Evolutionary conservation across 2,888 invertebrate species (phyloP).

Genomic region (Lacanobia wlatinum): DNA sequence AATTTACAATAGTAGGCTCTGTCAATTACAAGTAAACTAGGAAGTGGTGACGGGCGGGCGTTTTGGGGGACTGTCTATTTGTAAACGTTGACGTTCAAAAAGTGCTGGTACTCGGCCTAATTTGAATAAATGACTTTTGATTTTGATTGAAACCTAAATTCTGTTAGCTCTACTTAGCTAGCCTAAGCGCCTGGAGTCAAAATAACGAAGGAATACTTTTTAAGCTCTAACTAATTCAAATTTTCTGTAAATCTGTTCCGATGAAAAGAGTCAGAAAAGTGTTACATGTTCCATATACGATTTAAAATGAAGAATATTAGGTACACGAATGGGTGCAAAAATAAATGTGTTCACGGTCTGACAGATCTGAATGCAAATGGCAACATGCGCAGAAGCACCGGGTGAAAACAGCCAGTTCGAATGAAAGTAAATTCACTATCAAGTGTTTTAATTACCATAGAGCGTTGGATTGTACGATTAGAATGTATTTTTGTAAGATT

Average conservation of each 20-base stretch:
- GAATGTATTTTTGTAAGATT: slow-evolving; percentile 20
- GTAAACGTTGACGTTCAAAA: too few species aligned
- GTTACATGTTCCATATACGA: neutral
- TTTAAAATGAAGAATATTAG: neutral
- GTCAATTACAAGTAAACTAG: too few species aligned
- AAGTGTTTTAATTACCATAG: slow-evolving; percentile 61
- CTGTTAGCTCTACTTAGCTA: neutral
- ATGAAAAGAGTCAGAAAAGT: neutral
- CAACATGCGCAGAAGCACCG: slow-evolving; percentile 46
- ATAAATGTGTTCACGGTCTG: slow-evolving; percentile 66
- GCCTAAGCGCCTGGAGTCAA: neutral
- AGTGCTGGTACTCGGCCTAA: too few species aligned
- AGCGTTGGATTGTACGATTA: slow-evolving; percentile 23
- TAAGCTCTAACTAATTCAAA: neutral
- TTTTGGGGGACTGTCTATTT: too few species aligned
- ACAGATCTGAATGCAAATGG: slow-evolving; percentile 61
- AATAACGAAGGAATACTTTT: neutral
- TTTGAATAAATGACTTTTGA: too few species aligned
- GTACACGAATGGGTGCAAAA: neutral
- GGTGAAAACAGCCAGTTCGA: slow-evolving; percentile 64
- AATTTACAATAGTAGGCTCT: too few species aligned
- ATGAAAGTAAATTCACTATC: slow-evolving; percentile 67
- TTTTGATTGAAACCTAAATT: too few species aligned
- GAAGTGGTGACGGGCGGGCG: too few species aligned
- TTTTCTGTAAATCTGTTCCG: neutral